phyloP scores from a whole-genome alignment of 2,113 vertebrate genomes.

The Callionymus lyra region DNA sequence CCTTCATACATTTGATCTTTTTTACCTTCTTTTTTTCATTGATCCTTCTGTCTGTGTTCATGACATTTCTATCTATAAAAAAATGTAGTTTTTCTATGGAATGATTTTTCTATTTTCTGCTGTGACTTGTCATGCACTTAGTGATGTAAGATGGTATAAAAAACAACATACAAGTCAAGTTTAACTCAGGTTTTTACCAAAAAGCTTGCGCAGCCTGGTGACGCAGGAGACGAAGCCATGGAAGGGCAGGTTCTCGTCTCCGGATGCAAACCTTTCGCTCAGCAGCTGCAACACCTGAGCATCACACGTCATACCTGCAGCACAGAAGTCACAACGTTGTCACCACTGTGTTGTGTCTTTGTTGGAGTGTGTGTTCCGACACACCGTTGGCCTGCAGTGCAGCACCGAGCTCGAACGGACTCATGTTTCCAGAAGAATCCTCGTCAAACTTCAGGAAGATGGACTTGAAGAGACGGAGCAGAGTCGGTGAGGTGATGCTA shows the following conservation, averaged over 20 bases:
- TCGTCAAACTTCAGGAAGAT: slow-evolving; percentile 62
- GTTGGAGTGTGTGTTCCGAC: slow-evolving; percentile 1
- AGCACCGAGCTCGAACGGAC: slow-evolving; percentile 61
- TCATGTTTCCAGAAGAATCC: slow-evolving; percentile 69
- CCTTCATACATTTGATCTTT: too few species aligned
- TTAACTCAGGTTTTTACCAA: slow-evolving; percentile 41
- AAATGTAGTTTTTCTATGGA: too few species aligned
- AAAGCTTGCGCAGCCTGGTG: slow-evolving; percentile 61
- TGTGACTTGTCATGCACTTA: too few species aligned
- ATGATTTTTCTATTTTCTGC: too few species aligned
- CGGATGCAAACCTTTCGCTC: slow-evolving; percentile 59
- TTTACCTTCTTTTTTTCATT: too few species aligned
- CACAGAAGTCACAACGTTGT: slow-evolving; percentile 2
- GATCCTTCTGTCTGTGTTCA: too few species aligned
- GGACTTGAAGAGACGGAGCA: slow-evolving; percentile 39
- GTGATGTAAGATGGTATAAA: too few species aligned
- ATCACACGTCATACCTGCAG: slow-evolving; percentile 62
- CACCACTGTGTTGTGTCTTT: slow-evolving; percentile 3
- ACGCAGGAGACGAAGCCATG: slow-evolving; percentile 60
- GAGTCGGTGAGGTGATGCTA: background rate
- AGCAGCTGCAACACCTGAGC: slow-evolving; percentile 50
- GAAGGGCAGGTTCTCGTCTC: slow-evolving; percentile 58
- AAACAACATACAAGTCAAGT: too few species aligned
- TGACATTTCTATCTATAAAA: too few species aligned
- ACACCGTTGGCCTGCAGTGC: slow-evolving; percentile 62